Evolutionary conservation across 2,113 vertebrate genomes (phyloP).

Genomic region (Odocoileus virginianus): DNA sequence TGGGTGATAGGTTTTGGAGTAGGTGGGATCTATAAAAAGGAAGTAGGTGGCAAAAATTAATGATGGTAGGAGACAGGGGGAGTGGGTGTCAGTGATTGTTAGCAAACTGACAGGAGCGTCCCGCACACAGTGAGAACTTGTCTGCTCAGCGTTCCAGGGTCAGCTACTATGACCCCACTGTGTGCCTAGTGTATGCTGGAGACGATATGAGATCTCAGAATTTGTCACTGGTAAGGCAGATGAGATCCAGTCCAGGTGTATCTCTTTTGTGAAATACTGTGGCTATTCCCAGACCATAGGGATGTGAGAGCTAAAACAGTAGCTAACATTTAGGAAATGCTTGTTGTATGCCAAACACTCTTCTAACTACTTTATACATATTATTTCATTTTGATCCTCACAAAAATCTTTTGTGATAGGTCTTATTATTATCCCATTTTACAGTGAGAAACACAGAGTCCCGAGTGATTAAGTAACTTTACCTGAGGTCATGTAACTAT

Average conservation of each 20-base stretch:
- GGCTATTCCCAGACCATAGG: not conserved
- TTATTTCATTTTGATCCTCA: not conserved
- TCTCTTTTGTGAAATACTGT: not conserved
- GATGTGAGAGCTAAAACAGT: not conserved
- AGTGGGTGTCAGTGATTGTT: fast-evolving
- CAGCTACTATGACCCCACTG: not conserved
- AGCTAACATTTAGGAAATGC: not conserved
- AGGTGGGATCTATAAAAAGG: not conserved
- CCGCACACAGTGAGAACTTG: too few species aligned
- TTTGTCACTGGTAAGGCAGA: not conserved
- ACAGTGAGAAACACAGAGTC: not conserved
- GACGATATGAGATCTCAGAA: not conserved
- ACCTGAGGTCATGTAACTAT: not conserved
- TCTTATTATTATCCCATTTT: not conserved
- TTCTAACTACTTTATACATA: not conserved
- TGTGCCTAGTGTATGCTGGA: not conserved
- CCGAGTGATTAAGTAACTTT: not conserved
- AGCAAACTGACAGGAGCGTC: not conserved
- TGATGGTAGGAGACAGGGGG: not conserved
- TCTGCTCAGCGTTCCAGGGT: not conserved
- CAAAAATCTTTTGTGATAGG: not conserved
- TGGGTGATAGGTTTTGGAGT: not conserved
- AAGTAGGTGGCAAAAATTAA: not conserved
- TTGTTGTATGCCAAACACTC: not conserved
- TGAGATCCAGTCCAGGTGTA: not conserved